phyloP scores from a whole-genome alignment of 2,797 vertebrate species.

The Acropternis orthonyx region DNA sequence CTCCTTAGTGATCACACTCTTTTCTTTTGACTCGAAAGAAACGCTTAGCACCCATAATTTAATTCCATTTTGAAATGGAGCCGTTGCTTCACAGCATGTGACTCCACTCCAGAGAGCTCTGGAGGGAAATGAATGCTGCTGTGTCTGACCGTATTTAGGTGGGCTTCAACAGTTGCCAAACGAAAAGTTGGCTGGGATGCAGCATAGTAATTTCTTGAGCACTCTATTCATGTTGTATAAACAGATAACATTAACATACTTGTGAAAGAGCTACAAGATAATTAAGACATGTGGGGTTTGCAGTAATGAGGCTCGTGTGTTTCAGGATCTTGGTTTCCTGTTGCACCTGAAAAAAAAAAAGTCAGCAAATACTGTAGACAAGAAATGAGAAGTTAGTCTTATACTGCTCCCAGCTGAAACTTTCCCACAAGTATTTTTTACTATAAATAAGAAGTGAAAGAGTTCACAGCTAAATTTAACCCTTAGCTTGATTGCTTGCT shows the following conservation, averaged over 20 bases:
- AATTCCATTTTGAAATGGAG: background rate
- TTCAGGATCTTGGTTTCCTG: conserved; percentile 49
- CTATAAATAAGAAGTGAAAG: conserved; percentile 64
- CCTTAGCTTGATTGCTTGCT: background rate
- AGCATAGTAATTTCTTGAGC: conserved; percentile 45
- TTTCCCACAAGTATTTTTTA: conserved; percentile 62
- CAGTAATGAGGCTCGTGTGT: background rate
- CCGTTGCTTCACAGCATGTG: background rate
- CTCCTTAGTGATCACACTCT: background rate
- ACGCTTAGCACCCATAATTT: background rate
- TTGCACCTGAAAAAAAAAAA: conserved; percentile 9
- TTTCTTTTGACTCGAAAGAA: background rate
- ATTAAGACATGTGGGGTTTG: background rate
- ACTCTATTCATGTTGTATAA: conserved; percentile 21
- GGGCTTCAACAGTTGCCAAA: conserved; percentile 33
- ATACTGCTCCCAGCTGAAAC: conserved; percentile 37
- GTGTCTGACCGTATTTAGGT: conserved; percentile 1
- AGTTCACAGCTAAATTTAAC: conserved; percentile 58
- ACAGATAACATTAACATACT: conserved; percentile 43
- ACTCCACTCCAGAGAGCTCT: background rate
- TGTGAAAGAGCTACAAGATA: conserved; percentile 34
- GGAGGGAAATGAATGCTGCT: conserved; percentile 21
- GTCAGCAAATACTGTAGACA: conserved; percentile 1
- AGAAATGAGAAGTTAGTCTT: conserved; percentile 55
- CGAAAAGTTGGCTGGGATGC: conserved; percentile 14